Evolutionary conservation across 1,140 invertebrate species (phyloP).

Genomic region (Cydia pomonella): DNA sequence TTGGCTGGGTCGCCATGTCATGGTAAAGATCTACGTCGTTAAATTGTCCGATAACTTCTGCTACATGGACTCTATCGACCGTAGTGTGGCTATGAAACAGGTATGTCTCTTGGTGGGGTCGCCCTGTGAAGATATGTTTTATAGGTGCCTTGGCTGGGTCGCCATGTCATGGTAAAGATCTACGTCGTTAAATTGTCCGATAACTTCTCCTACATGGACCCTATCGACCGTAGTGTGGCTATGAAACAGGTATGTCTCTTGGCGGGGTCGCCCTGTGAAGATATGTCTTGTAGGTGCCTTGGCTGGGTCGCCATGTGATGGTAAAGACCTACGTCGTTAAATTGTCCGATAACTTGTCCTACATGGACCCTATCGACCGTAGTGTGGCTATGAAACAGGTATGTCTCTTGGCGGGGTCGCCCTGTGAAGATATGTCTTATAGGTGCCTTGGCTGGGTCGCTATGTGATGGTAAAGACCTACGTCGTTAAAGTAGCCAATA

Average conservation of each 20-base stretch:
- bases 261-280: not conserved
- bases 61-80: not conserved
- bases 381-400: too few relatives aligned
- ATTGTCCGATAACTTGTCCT: too few relatives aligned
- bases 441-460: not conserved
- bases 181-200: constrained; percentile 86
- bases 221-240: constrained; percentile 94
- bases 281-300: not conserved
- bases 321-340: too few relatives aligned
- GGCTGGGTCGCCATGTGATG: not conserved
- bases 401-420: too few relatives aligned
- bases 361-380: too few relatives aligned
- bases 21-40: constrained; percentile 89
- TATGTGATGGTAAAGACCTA: constrained; percentile 83
- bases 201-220: constrained; percentile 97
- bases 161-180: too few relatives aligned
- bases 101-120: constrained; percentile 76
- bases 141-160: not conserved
- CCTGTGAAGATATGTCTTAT: not conserved
- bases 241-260: constrained; percentile 89
- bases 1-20: too few relatives aligned
- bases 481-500: constrained; percentile 89
- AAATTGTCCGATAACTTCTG: constrained; percentile 85
- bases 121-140: too few relatives aligned
- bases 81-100: constrained; percentile 78